Conservation (phyloP, 2,113 vertebrate species). For the Coracopsis vasa region DNA sequence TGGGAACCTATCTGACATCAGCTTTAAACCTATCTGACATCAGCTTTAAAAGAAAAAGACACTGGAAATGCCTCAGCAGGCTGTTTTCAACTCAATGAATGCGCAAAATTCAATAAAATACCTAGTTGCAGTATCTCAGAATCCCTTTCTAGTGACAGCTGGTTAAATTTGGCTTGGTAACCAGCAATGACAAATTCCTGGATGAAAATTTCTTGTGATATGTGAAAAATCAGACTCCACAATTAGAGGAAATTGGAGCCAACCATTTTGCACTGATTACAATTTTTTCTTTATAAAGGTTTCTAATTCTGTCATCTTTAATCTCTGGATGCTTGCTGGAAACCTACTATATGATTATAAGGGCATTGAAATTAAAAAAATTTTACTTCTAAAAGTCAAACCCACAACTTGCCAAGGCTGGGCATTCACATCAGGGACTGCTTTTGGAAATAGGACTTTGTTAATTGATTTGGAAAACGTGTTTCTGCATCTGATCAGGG, state of each 20-base stretch:
- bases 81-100: neutral
- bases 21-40: neutral
- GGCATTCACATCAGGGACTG: neutral
- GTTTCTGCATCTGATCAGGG: neutral
- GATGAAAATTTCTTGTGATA: neutral
- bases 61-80: neutral
- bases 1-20: neutral
- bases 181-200: neutral
- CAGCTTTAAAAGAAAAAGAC: neutral
- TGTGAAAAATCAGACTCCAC: neutral
- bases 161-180: neutral
- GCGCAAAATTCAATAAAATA: neutral
- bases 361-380: neutral
- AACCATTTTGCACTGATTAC: neutral
- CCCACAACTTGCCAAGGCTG: neutral
- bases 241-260: neutral
- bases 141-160: neutral
- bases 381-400: neutral
- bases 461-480: neutral
- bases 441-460: neutral
- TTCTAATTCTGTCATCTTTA: neutral
- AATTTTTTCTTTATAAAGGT: neutral
- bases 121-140: neutral
- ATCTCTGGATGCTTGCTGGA: neutral
- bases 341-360: neutral